Conservation (phyloP, 2,888 invertebrate genomes). For the Fragum sueziense region DNA sequence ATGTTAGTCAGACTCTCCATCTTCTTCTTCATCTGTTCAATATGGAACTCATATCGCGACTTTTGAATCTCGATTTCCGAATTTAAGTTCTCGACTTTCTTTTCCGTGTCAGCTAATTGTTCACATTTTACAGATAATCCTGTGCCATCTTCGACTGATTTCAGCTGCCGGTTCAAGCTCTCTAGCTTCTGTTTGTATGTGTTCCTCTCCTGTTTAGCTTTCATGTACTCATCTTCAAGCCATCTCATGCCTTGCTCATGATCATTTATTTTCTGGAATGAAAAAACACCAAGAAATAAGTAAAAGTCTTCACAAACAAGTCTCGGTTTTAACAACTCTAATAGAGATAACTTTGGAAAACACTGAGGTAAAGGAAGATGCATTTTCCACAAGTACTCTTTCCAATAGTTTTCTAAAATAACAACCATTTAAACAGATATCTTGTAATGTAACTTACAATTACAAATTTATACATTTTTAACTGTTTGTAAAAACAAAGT, state of each 20-base stretch:
- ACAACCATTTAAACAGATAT: no score
- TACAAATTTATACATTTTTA: no score
- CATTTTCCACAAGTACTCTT: no score
- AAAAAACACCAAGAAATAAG: background rate
- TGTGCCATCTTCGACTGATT: slow-evolving; percentile 50
- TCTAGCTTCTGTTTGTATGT: slow-evolving; percentile 47
- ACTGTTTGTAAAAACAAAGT: no score
- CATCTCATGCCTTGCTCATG: slow-evolving; percentile 36
- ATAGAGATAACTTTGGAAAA: no score
- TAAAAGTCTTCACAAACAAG: no score
- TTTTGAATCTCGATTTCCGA: slow-evolving; percentile 53
- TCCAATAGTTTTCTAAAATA: no score
- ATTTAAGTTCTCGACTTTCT: slow-evolving; percentile 35
- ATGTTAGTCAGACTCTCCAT: slow-evolving; percentile 42
- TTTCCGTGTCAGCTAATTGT: slow-evolving; percentile 36
- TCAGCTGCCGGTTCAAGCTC: slow-evolving; percentile 39
- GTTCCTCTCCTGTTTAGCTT: slow-evolving; percentile 57
- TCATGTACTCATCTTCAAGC: slow-evolving; percentile 61
- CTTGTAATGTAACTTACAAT: no score
- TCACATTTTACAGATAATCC: slow-evolving; percentile 39
- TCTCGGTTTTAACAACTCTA: no score
- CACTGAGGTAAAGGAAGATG: no score
- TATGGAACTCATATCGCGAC: slow-evolving; percentile 55
- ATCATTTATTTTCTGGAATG: slow-evolving; percentile 13
- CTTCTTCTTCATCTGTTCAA: slow-evolving; percentile 52